Conservation (phyloP, 2,113 vertebrate species). For the Electrona antarctica region DNA sequence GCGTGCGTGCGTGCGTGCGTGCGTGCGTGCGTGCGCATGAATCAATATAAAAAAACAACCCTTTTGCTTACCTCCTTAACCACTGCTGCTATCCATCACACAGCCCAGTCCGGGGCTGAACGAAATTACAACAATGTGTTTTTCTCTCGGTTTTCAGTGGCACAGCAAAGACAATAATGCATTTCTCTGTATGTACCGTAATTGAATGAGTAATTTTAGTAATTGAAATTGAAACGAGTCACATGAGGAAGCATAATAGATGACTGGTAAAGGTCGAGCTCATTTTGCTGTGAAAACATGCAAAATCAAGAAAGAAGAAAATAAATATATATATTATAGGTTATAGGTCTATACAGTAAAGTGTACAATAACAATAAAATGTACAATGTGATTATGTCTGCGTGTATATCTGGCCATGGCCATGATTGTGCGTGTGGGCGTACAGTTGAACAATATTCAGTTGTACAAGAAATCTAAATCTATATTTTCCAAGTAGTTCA, state of each 20-base stretch:
- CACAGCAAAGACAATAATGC: conserved; percentile 52
- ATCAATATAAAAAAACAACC: conserved; percentile 46
- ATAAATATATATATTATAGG: no score
- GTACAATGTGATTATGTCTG: background rate
- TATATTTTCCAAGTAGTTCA: no score
- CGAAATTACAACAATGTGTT: conserved; percentile 42
- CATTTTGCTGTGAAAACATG: background rate
- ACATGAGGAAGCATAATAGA: conserved; percentile 7
- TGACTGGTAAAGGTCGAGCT: background rate
- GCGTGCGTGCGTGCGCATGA: conserved; percentile 23
- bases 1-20: background rate
- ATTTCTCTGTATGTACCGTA: conserved; percentile 9
- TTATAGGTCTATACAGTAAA: no score
- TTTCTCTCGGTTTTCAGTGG: conserved; percentile 35
- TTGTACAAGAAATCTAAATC: no score
- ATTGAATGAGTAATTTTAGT: conserved; percentile 33
- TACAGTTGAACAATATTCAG: no score
- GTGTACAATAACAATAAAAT: no score
- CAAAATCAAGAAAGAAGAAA: no score
- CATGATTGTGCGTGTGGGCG: no score
- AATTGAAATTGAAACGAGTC: conserved; percentile 8
- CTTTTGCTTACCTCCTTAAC: conserved; percentile 30
- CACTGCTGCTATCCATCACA: conserved; percentile 31
- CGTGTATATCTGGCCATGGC: no score
- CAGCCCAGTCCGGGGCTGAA: conserved; percentile 24